Percentiles rank a stretch among this genome's conserved stretches.
These are phyloP conservation scores for Lycodopsis pacificus DNA, from an alignment of 2,797 vertebrate species.

Conservation along the genomic window DNA sequence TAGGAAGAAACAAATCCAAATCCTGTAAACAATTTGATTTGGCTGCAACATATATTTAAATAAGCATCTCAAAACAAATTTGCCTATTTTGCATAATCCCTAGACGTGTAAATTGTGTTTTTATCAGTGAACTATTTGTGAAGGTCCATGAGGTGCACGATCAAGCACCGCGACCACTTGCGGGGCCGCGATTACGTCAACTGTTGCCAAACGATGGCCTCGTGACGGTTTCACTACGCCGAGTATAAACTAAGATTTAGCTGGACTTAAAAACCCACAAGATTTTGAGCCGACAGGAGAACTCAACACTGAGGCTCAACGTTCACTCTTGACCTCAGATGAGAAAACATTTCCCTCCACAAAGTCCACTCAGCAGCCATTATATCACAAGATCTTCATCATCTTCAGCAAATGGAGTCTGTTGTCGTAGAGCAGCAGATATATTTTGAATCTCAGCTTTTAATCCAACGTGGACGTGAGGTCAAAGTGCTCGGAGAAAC, in stretches of 20 bases:
- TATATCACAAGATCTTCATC: background rate
- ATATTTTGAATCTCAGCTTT: background rate
- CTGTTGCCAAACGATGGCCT: too few relatives aligned
- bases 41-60: background rate
- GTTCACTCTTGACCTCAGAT: background rate
- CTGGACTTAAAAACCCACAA: too few relatives aligned
- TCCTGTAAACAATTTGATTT: background rate
- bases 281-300: too few relatives aligned
- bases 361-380: background rate
- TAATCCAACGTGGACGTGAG: background rate
- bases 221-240: too few relatives aligned
- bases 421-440: background rate
- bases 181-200: too few relatives aligned
- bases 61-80: too few relatives aligned
- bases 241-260: too few relatives aligned
- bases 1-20: background rate
- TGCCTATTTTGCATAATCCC: too few relatives aligned
- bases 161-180: too few relatives aligned
- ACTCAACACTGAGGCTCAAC: background rate
- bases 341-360: background rate
- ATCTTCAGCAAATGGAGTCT: background rate
- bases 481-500: background rate
- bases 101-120: background rate
- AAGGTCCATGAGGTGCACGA: background rate
- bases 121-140: background rate